These are phyloP conservation scores for Clarias batrachus DNA, from an alignment of 2,113 vertebrate genomes.

Conservation along the genomic window DNA sequence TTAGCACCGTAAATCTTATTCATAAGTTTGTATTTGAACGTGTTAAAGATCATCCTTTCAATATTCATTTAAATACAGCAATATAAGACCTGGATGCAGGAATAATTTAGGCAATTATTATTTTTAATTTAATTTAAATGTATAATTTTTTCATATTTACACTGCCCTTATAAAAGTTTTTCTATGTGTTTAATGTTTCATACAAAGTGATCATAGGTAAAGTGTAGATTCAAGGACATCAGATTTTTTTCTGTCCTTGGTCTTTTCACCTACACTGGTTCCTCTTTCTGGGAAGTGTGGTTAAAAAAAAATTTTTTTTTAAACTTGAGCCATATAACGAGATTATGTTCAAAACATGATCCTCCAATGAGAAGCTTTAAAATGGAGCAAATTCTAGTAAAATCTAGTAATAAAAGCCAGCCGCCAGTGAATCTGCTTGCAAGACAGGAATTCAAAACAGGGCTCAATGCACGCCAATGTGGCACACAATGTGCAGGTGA, in stretches of 20 bases:
- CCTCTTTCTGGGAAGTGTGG: background rate
- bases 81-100: background rate
- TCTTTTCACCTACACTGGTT: constrained; percentile 21
- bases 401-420: background rate
- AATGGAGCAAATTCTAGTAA: background rate
- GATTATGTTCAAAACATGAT: background rate
- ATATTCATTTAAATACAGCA: background rate
- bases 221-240: constrained; percentile 19
- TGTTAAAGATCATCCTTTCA: background rate
- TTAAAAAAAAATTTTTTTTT: background rate
- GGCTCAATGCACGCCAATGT: background rate
- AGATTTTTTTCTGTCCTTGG: background rate
- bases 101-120: background rate
- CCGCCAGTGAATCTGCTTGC: background rate
- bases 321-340: background rate
- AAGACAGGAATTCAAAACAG: background rate
- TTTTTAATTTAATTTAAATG: background rate
- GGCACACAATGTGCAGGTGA: background rate
- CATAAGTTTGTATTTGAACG: background rate
- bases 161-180: constrained; percentile 3
- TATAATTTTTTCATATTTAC: background rate
- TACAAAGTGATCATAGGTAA: constrained; percentile 11
- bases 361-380: background rate
- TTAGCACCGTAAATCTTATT: background rate
- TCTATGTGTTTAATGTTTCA: constrained; percentile 6